A percentile compares a stretch with the other conserved stretches of the same genome.
These are phyloP conservation scores for Grapholita molesta DNA, from an alignment of 1,140 invertebrate species.

Conservation along the genomic window DNA sequence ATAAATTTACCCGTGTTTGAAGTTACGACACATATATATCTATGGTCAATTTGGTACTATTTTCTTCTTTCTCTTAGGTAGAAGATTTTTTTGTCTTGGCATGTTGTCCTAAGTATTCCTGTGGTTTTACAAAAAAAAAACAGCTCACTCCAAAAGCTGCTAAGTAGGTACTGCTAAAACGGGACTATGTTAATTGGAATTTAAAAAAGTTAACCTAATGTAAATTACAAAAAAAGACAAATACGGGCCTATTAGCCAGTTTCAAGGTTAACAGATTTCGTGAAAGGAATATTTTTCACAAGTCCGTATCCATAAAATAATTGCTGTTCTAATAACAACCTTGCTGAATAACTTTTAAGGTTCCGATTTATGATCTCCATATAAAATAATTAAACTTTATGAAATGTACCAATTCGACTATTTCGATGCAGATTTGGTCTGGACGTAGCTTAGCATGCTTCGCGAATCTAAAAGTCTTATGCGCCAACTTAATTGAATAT, in stretches of 20 bases:
- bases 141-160: no score
- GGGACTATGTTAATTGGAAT: background rate
- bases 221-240: background rate
- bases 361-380: background rate
- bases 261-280: conserved; percentile 6
- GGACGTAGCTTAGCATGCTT: background rate
- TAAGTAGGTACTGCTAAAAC: background rate
- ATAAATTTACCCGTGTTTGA: no score
- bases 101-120: no score
- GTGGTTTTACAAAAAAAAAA: no score
- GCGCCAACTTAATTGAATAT: background rate
- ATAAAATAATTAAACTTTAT: background rate
- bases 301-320: background rate
- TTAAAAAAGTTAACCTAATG: background rate
- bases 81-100: no score
- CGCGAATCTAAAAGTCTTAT: background rate
- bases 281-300: background rate
- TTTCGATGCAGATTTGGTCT: conserved; percentile 3
- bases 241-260: background rate
- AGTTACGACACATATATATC: no score
- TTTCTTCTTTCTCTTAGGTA: no score
- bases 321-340: background rate
- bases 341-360: background rate
- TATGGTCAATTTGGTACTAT: no score
- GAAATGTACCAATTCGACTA: background rate